Evolutionary conservation across 2,888 invertebrate species (phyloP), one percentile per base, ranked within the genome.

Genomic region (Platycnemis pennipes): DNA sequence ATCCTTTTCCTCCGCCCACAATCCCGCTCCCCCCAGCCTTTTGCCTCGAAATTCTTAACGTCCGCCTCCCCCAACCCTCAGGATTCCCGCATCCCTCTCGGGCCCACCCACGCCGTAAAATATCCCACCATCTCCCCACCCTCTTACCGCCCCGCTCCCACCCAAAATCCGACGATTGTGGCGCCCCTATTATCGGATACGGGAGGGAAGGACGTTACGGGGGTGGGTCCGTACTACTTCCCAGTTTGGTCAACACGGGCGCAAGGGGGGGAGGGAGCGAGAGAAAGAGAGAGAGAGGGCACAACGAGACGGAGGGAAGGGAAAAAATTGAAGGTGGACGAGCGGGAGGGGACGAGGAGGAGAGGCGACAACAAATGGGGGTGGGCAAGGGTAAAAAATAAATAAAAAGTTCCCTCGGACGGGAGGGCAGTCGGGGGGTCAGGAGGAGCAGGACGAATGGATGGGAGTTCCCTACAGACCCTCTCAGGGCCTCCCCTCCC

Each of bases 181-280:
- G 89, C 56, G 42, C 89, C 89, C 89, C 89, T 56, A 89, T 89
- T 56, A 89, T 89, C 89, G 89, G 42, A 63, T 63, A 63, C 19
- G 63, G n/a, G n/a, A 5, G 63, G 63, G 63, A 63, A 8, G 26
- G 26, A 26, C 26, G 26, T 22, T 22, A 26, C 5, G 63, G 63
- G 63, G 63, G n/a, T 22, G 88, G 49, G 88, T 45, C 31, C 89
- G 89, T 37, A 37, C 53, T 49, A 49, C 49, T 88, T 53, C 53
- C 89, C 89, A 89, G 89, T 56, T 89, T 63, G 91, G 91, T 91
- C 91, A 91, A 91, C 91, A 91, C 91, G 91, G n/a, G 26, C 45
- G n/a, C 22, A 8, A 22, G 87, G 77, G 77, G n/a, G 16, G 77
- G 11, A n/a, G n/a, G n/a, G 87, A 26, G 87, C 5, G 26, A 31